Conservation (phyloP, 2,888 invertebrate species). For the Ptychoptera albimana region DNA sequence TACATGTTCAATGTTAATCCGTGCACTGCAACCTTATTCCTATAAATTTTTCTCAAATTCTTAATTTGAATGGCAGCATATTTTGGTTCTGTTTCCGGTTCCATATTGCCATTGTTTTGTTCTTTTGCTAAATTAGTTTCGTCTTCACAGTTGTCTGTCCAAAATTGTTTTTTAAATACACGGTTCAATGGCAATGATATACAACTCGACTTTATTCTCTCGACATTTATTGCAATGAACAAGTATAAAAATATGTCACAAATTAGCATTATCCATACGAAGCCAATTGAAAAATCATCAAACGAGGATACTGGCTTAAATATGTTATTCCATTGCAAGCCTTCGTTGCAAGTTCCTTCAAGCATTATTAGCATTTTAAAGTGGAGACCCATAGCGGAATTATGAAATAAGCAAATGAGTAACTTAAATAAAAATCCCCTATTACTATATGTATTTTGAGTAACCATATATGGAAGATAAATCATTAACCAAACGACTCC, state of each 20-base stretch:
- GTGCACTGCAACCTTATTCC: constrained; percentile 40
- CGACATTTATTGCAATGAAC: constrained; percentile 65
- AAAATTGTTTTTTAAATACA: constrained; percentile 42
- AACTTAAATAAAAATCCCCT: constrained; percentile 43
- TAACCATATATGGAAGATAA: constrained; percentile 54
- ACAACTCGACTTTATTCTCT: constrained; percentile 73
- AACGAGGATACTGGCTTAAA: constrained; percentile 45
- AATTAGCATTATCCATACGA: constrained; percentile 50
- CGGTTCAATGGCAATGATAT: constrained; percentile 80
- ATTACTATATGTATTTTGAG: constrained; percentile 47
- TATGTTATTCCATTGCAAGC: constrained; percentile 37
- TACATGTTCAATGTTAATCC: constrained; percentile 68
- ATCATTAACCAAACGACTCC: constrained; percentile 62
- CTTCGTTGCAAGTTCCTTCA: constrained; percentile 46
- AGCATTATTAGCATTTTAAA: constrained; percentile 54
- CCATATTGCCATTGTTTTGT: constrained; percentile 14
- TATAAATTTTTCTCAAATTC: constrained; percentile 47
- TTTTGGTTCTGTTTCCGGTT: constrained; percentile 33
- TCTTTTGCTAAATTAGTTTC: constrained; percentile 12
- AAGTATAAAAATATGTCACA: constrained; percentile 50
- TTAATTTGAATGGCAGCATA: constrained; percentile 36
- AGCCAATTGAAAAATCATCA: constrained; percentile 50
- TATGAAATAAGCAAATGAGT: constrained; percentile 48
- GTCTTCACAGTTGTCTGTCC: constrained; percentile 23
- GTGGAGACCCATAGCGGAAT: constrained; percentile 68